These are phyloP conservation scores for Notoglanidium macrostoma DNA, from an alignment of 2,797 vertebrate species.

Conservation along the genomic window DNA sequence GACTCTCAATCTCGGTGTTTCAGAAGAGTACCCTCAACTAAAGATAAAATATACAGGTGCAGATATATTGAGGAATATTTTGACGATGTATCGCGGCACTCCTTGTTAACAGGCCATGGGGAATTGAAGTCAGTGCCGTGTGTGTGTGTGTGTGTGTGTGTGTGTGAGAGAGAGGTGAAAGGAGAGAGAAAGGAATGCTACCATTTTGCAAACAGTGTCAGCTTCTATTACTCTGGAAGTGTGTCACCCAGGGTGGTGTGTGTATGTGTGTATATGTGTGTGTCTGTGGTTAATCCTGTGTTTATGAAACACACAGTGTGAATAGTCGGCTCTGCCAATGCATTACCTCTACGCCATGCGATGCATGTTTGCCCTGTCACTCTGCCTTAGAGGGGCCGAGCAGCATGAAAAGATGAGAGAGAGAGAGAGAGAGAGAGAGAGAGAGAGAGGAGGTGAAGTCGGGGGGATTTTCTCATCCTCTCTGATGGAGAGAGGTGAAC, in stretches of 20 bases:
- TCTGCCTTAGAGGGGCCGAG: conserved; percentile 37
- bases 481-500: conserved; percentile 34
- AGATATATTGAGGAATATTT: neutral
- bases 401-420: conserved; percentile 20
- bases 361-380: conserved; percentile 54
- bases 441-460: conserved; percentile 4
- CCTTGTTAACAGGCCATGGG: neutral
- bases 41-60: neutral
- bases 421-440: neutral
- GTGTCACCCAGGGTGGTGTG: conserved; percentile 46
- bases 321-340: conserved; percentile 43
- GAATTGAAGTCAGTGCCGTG: neutral
- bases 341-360: conserved; percentile 42
- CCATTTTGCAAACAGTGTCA: conserved; percentile 56
- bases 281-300: conserved; percentile 55
- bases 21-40: neutral
- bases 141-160: conserved; percentile 10
- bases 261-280: conserved; percentile 28
- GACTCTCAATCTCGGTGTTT: neutral
- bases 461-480: conserved; percentile 19
- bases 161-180: conserved; percentile 3
- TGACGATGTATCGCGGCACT: neutral
- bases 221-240: conserved; percentile 47
- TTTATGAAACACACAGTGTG: conserved; percentile 60
- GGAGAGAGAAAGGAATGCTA: conserved; percentile 46